Base-by-base conservation (phyloP, 1,140 invertebrate species). In the Latrodectus geometricus region DNA sequence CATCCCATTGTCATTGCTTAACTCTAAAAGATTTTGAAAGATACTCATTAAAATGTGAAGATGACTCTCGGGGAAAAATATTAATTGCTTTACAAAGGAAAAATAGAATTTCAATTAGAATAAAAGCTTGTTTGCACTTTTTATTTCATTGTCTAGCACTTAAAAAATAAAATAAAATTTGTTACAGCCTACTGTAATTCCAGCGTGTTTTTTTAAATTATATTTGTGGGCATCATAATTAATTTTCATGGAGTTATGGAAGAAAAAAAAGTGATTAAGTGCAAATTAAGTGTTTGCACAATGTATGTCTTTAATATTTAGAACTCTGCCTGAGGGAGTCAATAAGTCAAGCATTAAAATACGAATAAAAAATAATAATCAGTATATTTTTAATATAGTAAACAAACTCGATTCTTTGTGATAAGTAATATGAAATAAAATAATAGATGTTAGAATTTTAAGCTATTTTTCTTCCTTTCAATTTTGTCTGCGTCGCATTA, bases 81-180 rank as follows among this genome's bases (percentile, higher is more conserved):
- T 76, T 76, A 76, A 76, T 76, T 76, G 54, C 74, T 76, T 52
- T 8, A 56, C 17, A 69, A 20, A 76, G 20, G 74, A 69, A 69
- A 21, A 69, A 76, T 9, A 73, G 4, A 76, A 56, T 54, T 56
- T 15, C 54, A 76, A 76, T 76, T 76, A 76, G 74, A 56, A 76
- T 76, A 54, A 76, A 76, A 76, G 21, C 49, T n/a, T 56, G 54
- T 76, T 76, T 76, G 54, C 74, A 56, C 74, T 76, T 76, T 76
- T 76, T 76, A 76, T 76, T 76, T 56, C 74, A 9, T 20, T 4
- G 14, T 21, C 1, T 35, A 69, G 4, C 68, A 35, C 12, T 20
- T 76, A 17, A 56, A 49, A 35, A 76, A 35, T 56, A 56, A 76
- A 76, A 35, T 76, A 76, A 54, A 76, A 76, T 9, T 76, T 56